A percentile compares a stretch with the other conserved stretches of the same genome.
Evolutionary conservation across 2,797 vertebrate genomes (phyloP).

Genomic region (Cossypha polioptera): DNA sequence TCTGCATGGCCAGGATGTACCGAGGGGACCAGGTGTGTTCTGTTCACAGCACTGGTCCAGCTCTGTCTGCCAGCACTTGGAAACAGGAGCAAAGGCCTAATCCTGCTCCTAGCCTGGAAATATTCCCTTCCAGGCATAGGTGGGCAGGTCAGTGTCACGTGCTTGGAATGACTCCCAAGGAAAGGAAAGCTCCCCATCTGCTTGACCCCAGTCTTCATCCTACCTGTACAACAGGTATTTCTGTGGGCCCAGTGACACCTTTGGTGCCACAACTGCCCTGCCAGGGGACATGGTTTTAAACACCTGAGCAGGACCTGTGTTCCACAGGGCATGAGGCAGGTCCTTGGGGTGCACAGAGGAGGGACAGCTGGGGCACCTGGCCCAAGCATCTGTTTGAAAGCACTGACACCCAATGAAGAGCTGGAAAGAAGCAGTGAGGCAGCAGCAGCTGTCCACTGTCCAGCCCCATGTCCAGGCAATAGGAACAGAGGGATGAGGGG

Average conservation of each 20-base stretch:
- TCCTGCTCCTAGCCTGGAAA: not conserved
- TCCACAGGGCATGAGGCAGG: not conserved
- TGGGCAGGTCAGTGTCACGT: not conserved
- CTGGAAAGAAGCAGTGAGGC: not conserved
- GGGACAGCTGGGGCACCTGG: not conserved
- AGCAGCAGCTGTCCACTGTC: not conserved
- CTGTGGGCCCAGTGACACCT: not conserved
- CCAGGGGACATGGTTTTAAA: not conserved
- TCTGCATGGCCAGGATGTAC: not conserved
- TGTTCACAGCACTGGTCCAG: rapidly evolving
- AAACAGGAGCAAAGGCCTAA: not conserved
- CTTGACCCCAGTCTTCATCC: not conserved
- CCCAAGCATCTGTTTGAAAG: not conserved
- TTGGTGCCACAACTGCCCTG: not conserved
- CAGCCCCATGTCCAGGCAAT: not conserved
- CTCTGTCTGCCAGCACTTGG: not conserved
- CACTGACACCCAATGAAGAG: not conserved
- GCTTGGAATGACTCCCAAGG: not conserved
- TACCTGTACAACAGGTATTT: not conserved
- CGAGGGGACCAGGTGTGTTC: not conserved
- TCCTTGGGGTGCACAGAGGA: not conserved
- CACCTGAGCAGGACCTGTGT: not conserved
- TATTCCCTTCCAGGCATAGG: not conserved
- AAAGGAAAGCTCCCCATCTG: not conserved
- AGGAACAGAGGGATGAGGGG: not conserved